Evolutionary conservation across 2,797 vertebrate species (phyloP).

Genomic region (Paguma larvata): DNA sequence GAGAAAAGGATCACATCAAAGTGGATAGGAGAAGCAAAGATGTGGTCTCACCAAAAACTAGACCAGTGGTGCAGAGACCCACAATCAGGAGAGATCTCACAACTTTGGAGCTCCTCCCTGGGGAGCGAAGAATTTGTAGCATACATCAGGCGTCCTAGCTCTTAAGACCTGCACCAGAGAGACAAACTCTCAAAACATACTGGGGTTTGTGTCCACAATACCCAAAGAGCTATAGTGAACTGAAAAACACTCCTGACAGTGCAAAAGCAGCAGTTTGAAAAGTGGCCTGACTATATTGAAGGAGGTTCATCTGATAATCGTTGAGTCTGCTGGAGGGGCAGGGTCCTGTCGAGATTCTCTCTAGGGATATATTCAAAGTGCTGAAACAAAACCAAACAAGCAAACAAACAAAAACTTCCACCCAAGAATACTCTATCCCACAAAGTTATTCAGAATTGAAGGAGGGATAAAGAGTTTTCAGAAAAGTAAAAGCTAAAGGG

Average conservation of each 20-base stretch:
- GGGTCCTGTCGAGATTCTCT: background rate
- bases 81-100: background rate
- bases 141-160: background rate
- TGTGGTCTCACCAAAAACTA: background rate
- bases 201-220: background rate
- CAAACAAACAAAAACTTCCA: background rate
- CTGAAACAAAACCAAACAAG: background rate
- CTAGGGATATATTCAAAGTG: background rate
- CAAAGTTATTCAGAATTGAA: background rate
- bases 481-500: background rate
- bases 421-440: background rate
- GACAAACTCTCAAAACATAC: background rate
- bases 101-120: background rate
- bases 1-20: background rate
- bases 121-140: background rate
- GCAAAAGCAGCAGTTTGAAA: background rate
- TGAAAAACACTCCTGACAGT: background rate
- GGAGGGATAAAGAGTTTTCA: background rate
- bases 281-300: background rate
- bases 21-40: background rate
- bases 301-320: background rate
- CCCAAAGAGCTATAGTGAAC: background rate
- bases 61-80: background rate
- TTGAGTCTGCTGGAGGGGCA: background rate
- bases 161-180: background rate